Base-by-base conservation (phyloP, 2,113 vertebrate genomes). In the Chrysochloris asiatica region DNA sequence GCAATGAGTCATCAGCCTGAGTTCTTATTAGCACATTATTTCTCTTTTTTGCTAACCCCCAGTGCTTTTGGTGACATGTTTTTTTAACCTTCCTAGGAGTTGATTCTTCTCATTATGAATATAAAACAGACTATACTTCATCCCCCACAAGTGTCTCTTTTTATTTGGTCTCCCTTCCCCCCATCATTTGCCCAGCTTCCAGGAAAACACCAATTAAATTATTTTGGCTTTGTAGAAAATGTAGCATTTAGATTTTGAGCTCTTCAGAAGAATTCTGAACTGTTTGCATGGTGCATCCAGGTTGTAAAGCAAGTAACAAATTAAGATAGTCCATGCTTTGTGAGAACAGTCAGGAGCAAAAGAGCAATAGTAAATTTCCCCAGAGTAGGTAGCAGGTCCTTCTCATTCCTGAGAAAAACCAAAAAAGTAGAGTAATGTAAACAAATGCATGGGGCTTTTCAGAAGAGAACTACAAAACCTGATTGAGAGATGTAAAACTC, bases 1-100 rank as follows among this genome's bases (percentile, higher is more conserved):
- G 61, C 83, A 76, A 0, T 96, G 95, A 96, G 77, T 96, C 95
- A 96, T 91, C 80, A 36, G 59, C 75, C 65, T 56, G 80, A 93
- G 67, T 21, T 3, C 90, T 90, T 65, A 72, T 36, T 71, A 83
- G 41, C 84, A 72, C 88, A 65, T 86, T 69, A 93, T 95, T 95
- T 93, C 88, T 94, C 93, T 90, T 48, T 95, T 92, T 93, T 41
- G 90, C 91, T 88, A 65, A 93, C 77, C 83, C 50, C 75, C 0
- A 1, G 54, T 93, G 81, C 90, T 93, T 93, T 80, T 22, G 28
- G 30, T 85, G 81, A n/a, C 76, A 41, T 92, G 59, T 56, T 94
- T 95, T 76, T 91, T 89, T 16, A 91, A 54, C 56, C 59, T 73
- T 90, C 80, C 72, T 80, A 59, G 63, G 75, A 85, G 41, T 47